phyloP scores from a whole-genome alignment of 35 echinoderm and acorn worm species.

The Heliocidaris tuberculata region DNA sequence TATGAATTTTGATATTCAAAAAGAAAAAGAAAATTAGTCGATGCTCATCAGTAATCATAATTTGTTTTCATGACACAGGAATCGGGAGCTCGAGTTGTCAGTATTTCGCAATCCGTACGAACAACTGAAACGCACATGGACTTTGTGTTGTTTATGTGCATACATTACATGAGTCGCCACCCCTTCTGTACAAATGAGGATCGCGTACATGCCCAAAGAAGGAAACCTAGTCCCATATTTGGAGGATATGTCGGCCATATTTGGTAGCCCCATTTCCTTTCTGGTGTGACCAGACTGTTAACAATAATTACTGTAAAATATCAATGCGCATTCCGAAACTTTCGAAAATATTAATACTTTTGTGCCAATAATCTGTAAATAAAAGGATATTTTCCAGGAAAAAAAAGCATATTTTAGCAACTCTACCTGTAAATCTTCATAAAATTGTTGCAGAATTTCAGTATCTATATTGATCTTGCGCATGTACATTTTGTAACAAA shows the following conservation, averaged over 20 bases:
- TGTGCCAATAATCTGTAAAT: neutral
- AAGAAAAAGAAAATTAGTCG: too few species aligned
- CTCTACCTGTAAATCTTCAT: too few species aligned
- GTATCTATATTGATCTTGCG: neutral
- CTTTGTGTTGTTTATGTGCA: slow-evolving; percentile 50
- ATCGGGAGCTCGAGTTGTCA: too few species aligned
- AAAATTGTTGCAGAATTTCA: neutral
- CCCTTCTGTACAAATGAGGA: slow-evolving; percentile 48
- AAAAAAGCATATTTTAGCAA: neutral
- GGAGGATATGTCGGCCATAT: slow-evolving; percentile 44
- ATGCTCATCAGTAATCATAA: too few species aligned
- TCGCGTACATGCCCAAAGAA: slow-evolving; percentile 30
- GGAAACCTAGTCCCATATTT: slow-evolving; percentile 42
- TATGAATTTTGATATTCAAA: too few species aligned
- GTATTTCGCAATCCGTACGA: neutral
- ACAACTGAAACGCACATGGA: slow-evolving; percentile 31
- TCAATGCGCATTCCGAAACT: neutral
- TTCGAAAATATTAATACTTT: neutral
- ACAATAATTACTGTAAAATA: slow-evolving; percentile 11
- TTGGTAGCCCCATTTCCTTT: slow-evolving; percentile 43
- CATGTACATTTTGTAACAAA: neutral
- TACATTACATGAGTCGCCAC: slow-evolving; percentile 49
- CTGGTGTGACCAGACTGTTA: neutral
- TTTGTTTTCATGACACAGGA: too few species aligned
- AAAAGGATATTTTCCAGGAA: neutral